phyloP scores from a whole-genome alignment of 2,888 invertebrate species.

The Punctoribates punctum region DNA sequence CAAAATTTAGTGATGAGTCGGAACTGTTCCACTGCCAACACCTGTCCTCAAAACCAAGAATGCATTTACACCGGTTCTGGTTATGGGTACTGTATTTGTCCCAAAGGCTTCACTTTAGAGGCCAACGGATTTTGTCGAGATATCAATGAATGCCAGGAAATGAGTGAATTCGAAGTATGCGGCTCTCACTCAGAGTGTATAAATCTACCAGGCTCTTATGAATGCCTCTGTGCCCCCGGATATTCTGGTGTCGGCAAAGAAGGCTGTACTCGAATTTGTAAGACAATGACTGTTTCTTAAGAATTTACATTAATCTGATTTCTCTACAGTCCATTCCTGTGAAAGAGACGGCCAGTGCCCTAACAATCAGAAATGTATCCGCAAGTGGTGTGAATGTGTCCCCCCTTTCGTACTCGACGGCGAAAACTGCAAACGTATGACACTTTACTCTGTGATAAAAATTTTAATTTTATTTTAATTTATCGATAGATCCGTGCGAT shows the following conservation, averaged over 20 bases:
- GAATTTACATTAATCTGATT: neutral
- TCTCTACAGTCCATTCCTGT: constrained; percentile 37
- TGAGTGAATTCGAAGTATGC: constrained; percentile 69
- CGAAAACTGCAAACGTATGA: constrained; percentile 76
- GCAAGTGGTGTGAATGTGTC: constrained; percentile 85
- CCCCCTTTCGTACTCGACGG: constrained; percentile 78
- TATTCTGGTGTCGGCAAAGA: constrained; percentile 65
- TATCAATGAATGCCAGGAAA: constrained; percentile 55
- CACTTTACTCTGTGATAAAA: neutral
- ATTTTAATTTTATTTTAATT: neutral
- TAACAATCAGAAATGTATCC: constrained; percentile 81
- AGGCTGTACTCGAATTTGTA: constrained; percentile 82
- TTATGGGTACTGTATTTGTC: constrained; percentile 88
- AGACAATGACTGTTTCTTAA: neutral
- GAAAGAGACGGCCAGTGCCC: constrained; percentile 71
- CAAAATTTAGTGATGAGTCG: constrained; percentile 46
- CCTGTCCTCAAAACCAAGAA: constrained; percentile 74
- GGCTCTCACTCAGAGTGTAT: constrained; percentile 74
- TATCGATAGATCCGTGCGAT: constrained; percentile 91
- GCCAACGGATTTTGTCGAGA: constrained; percentile 48
- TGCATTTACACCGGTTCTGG: constrained; percentile 84
- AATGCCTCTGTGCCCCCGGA: constrained; percentile 79
- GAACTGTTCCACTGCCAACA: constrained; percentile 59
- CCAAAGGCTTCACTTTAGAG: constrained; percentile 66
- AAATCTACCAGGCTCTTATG: constrained; percentile 71